Evolutionary conservation across 2,797 vertebrate genomes (phyloP).

Genomic region (Gadopsis bispinosus): DNA sequence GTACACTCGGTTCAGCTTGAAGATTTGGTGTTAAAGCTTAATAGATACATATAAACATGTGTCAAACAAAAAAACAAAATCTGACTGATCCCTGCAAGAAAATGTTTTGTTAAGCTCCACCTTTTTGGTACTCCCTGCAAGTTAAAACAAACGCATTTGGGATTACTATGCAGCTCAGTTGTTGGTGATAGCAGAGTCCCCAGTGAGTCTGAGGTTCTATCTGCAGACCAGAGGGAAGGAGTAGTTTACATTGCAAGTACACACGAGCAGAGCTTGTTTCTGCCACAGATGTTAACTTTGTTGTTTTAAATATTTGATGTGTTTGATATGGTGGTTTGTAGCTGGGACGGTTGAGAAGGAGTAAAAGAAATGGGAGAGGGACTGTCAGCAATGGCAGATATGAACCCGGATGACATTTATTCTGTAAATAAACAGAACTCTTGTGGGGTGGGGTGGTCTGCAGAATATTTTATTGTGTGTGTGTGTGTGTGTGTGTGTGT

Average conservation of each 20-base stretch:
- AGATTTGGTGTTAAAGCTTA: neutral
- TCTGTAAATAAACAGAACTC: slow-evolving; percentile 55
- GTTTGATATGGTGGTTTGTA: slow-evolving; percentile 1
- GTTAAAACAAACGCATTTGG: neutral
- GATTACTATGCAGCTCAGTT: neutral
- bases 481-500: slow-evolving; percentile 18
- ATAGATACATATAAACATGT: neutral
- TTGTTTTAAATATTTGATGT: slow-evolving; percentile 19
- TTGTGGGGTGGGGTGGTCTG: slow-evolving; percentile 43
- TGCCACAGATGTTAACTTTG: slow-evolving; percentile 7
- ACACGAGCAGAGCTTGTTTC: neutral
- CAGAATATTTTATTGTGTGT: slow-evolving; percentile 36
- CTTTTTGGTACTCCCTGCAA: neutral
- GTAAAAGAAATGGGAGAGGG: slow-evolving; percentile 7
- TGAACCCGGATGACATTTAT: slow-evolving; percentile 60
- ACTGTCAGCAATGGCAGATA: slow-evolving; percentile 24
- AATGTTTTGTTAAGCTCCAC: neutral
- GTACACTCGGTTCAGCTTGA: neutral
- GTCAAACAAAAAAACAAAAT: neutral
- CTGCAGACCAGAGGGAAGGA: neutral
- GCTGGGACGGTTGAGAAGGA: neutral
- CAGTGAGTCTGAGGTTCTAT: neutral
- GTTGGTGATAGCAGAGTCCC: neutral
- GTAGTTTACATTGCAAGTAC: neutral
- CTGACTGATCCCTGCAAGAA: neutral